These are phyloP conservation scores for Thyatira batis DNA, from an alignment of 2,888 invertebrate genomes.

Conservation along the genomic window DNA sequence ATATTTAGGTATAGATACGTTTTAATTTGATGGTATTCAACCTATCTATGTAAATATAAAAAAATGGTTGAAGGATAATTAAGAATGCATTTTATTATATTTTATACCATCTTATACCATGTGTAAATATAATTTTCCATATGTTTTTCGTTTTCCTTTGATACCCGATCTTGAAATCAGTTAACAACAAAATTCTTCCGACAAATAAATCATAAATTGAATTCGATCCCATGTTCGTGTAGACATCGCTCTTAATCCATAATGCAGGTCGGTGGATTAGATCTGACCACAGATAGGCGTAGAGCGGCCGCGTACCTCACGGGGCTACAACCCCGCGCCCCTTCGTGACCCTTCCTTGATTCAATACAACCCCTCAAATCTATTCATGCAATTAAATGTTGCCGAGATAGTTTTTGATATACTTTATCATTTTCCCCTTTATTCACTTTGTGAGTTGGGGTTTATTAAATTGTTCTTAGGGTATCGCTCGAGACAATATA, in stretches of 20 bases:
- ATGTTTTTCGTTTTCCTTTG: too few species aligned
- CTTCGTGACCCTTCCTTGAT: neutral
- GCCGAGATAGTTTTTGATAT: neutral
- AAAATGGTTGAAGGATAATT: too few species aligned
- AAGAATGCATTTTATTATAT: too few species aligned
- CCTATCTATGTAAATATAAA: too few species aligned
- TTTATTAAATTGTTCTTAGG: constrained; percentile 41
- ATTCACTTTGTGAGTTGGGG: constrained; percentile 12
- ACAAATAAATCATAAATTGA: neutral
- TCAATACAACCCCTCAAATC: neutral
- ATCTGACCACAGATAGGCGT: constrained; percentile 4
- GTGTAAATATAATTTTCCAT: too few species aligned
- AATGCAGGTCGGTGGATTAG: constrained; percentile 21
- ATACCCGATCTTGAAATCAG: too few species aligned
- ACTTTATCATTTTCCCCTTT: neutral
- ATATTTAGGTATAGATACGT: too few species aligned
- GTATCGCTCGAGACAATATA: constrained; percentile 49
- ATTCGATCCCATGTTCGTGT: constrained; percentile 15
- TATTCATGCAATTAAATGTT: constrained; percentile 22
- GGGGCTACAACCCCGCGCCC: neutral
- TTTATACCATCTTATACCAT: too few species aligned
- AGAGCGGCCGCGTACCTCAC: neutral
- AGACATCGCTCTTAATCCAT: constrained; percentile 28
- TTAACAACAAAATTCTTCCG: too few species aligned
- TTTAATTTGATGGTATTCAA: too few species aligned